Percentiles rank a stretch among this genome's conserved stretches.
phyloP scores from a whole-genome alignment of 2,113 vertebrate genomes.

The Grallaria varia region DNA sequence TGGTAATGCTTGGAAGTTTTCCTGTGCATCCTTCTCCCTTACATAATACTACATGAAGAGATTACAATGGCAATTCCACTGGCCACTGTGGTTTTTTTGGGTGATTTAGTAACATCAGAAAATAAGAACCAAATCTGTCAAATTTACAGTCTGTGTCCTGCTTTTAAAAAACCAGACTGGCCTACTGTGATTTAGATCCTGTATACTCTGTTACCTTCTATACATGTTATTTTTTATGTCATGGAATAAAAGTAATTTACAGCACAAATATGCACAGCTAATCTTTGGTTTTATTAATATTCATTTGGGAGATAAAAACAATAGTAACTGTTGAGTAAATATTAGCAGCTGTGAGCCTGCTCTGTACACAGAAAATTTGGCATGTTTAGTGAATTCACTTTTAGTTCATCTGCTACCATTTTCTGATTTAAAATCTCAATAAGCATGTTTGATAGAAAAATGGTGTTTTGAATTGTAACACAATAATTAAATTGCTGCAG shows the following conservation, averaged over 20 bases:
- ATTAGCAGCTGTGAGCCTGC: constrained; percentile 52
- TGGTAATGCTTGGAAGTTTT: neutral
- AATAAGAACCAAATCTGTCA: neutral
- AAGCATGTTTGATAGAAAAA: constrained; percentile 27
- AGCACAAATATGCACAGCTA: neutral
- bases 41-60: accelerated
- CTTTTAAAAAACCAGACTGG: neutral
- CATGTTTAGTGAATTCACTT: constrained; percentile 27
- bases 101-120: neutral
- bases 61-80: neutral
- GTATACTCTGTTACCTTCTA: neutral
- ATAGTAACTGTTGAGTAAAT: constrained; percentile 58
- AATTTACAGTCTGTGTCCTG: neutral
- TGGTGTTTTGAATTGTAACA: neutral
- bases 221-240: neutral
- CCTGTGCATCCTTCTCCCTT: neutral
- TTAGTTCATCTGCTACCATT: constrained; percentile 40
- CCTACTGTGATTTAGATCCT: neutral
- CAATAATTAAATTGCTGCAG: constrained; percentile 16
- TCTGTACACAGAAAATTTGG: constrained; percentile 17
- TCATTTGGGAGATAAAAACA: constrained; percentile 45
- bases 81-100: neutral
- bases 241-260: neutral
- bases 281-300: constrained; percentile 31
- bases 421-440: constrained; percentile 41